Evolutionary conservation across 2,113 vertebrate genomes (phyloP), one percentile per base, ranked within the genome.

Genomic region (Psittacula cyanocephala): DNA sequence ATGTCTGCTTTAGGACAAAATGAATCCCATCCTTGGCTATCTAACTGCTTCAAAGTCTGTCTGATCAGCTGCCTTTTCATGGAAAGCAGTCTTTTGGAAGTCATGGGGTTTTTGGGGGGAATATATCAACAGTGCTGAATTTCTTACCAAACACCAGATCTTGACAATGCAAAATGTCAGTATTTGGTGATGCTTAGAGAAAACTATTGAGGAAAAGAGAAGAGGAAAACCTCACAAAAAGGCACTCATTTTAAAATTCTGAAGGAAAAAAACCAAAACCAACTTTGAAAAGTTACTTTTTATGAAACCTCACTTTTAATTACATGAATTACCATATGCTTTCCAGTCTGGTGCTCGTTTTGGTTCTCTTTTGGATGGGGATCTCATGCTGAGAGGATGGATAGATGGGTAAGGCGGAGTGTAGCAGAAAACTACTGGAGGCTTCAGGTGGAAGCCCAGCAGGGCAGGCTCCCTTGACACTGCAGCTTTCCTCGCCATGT

Each of bases 41-140:
- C 53, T 49, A 52, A 18, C 28, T 71, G 39, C 44, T 60, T 15
- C 4, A 3, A 25, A 13, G 41, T 62, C 20, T 46, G 17, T 49
- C 39, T 70, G 28, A 15, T 20, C 39, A 79, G 37, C 29, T 55
- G 29, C 57, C 75, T 65, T 64, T 80, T 39, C 4, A 18, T 17
- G 29, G 17, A 67, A 43, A 83, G 9, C 1, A 52, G 11, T 8
- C 69, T 52, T 65, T 59, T 29, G 12, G 28, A 88, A 62, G 31
- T 29, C 20, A 2, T 23, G 5, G 10, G 4, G 0, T 1, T 5
- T n/a, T 35, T 33, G 5, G 7, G 5, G 6, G 3, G 3, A 8
- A 9, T 62, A 5, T 47, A 60, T 60, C 1, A 5, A 37, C 23
- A 31, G 12, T n/a, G 50, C 15, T 64, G 17, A 52, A 24, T 74